A percentile compares a stretch with the other conserved stretches of the same genome.
Evolutionary conservation across 1,140 invertebrate species (phyloP).

Genomic region (Hycleus cichorii): DNA sequence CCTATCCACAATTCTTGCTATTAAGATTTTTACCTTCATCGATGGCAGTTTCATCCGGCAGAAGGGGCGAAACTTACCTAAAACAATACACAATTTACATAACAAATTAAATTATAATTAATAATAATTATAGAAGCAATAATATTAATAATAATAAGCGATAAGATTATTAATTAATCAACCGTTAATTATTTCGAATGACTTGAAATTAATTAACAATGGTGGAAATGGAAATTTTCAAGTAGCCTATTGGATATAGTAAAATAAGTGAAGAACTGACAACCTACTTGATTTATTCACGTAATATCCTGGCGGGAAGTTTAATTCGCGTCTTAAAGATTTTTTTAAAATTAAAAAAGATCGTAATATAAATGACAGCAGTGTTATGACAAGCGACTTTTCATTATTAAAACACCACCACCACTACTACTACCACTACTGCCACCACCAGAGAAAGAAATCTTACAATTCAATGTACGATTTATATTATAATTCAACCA

Average conservation of each 20-base stretch:
- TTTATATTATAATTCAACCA: too few species aligned
- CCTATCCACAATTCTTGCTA: not conserved
- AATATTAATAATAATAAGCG: too few species aligned
- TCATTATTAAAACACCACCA: too few species aligned
- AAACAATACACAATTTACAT: not conserved
- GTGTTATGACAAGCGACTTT: constrained; percentile 28
- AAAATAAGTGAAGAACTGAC: constrained; percentile 30
- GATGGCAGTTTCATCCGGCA: constrained; percentile 10
- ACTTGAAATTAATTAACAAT: constrained; percentile 11
- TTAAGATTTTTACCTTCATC: constrained; percentile 12
- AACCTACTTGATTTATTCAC: constrained; percentile 31
- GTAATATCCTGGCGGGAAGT: constrained; percentile 33
- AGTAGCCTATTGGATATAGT: constrained; percentile 29
- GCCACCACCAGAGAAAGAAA: too few species aligned
- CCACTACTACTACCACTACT: too few species aligned
- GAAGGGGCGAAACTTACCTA: constrained; percentile 10
- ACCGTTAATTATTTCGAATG: not conserved
- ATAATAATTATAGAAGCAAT: too few species aligned
- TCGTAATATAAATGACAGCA: constrained; percentile 33
- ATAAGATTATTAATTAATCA: constrained; percentile 9
- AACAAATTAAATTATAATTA: too few species aligned
- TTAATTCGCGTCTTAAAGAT: constrained; percentile 34
- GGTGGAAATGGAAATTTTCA: constrained; percentile 7
- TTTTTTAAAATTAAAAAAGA: constrained; percentile 33
- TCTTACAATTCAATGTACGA: too few species aligned